Conservation (phyloP, 2,113 vertebrate species). For the Pithys albifrons region DNA sequence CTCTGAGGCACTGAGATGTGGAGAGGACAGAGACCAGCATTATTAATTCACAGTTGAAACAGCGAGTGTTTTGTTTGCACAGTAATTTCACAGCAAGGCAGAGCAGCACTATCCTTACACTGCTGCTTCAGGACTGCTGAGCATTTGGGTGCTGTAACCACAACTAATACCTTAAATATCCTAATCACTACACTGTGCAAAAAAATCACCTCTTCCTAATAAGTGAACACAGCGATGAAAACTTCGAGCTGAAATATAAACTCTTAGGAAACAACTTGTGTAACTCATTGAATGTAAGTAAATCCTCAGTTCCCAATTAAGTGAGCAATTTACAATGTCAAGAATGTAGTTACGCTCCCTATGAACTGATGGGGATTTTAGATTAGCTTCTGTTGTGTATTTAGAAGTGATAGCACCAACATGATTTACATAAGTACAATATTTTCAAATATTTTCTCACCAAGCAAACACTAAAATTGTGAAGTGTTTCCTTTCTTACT, state of each 20-base stretch:
- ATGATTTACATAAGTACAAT: conserved; percentile 62
- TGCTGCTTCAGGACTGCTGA: background rate
- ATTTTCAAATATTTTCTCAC: conserved; percentile 63
- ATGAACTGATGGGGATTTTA: conserved; percentile 36
- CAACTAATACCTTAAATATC: background rate
- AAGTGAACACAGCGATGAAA: background rate
- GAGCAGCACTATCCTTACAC: background rate
- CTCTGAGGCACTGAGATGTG: background rate
- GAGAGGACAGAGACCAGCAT: background rate
- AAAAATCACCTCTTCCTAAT: background rate
- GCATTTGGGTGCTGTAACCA: background rate
- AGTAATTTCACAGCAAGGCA: background rate
- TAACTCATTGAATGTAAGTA: background rate
- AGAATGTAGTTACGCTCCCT: background rate
- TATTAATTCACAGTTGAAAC: background rate
- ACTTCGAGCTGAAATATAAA: conserved; percentile 37
- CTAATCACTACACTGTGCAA: background rate
- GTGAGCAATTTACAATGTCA: conserved; percentile 48
- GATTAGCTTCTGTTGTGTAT: conserved; percentile 58
- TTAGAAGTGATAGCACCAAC: conserved; percentile 60
- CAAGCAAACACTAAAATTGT: conserved; percentile 59
- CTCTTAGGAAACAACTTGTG: background rate
- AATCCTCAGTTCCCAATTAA: conserved; percentile 36
- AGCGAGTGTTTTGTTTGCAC: background rate
- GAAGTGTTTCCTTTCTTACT: conserved; percentile 68